phyloP scores from a whole-genome alignment of 2,113 vertebrate genomes.

The Planiliza haematocheilus region DNA sequence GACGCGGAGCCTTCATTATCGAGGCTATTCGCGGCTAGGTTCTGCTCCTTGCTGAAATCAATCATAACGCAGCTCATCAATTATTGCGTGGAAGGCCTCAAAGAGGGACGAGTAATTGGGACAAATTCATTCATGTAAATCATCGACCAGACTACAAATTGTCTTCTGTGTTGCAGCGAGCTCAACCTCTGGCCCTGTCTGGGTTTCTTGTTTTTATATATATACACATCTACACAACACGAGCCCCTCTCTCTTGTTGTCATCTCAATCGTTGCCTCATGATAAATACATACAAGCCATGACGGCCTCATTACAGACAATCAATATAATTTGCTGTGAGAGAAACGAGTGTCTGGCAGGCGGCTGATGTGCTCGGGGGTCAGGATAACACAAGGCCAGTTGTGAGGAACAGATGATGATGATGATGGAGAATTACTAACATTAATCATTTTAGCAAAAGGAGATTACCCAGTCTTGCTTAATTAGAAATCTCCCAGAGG shows the following conservation, averaged over 20 bases:
- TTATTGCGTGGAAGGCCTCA: constrained; percentile 30
- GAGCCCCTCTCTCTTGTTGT: constrained; percentile 16
- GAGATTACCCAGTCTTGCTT: constrained; percentile 52
- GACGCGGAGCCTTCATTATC: constrained; percentile 25
- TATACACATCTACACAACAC: constrained; percentile 29
- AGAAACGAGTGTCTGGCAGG: constrained; percentile 29
- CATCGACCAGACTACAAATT: constrained; percentile 24
- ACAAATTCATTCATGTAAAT: constrained; percentile 39
- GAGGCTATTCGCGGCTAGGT: constrained; percentile 24
- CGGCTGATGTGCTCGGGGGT: constrained; percentile 29
- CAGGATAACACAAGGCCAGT: constrained; percentile 33
- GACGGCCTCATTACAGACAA: constrained; percentile 65
- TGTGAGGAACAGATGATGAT: constrained; percentile 42
- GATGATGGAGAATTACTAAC: constrained; percentile 60
- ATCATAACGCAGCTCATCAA: constrained; percentile 42
- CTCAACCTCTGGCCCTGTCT: background rate
- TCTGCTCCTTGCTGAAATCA: constrained; percentile 32
- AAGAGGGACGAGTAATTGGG: constrained; percentile 11
- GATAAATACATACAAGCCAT: constrained; percentile 50
- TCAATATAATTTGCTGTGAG: constrained; percentile 60
- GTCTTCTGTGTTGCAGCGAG: background rate
- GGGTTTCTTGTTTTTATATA: constrained; percentile 40
- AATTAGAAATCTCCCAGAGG: constrained; percentile 56
- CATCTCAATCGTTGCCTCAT: constrained; percentile 39
- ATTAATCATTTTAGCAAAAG: constrained; percentile 61